These are phyloP conservation scores for Dermolepida albohirtum DNA, from an alignment of 2,888 invertebrate genomes.

Conservation along the genomic window DNA sequence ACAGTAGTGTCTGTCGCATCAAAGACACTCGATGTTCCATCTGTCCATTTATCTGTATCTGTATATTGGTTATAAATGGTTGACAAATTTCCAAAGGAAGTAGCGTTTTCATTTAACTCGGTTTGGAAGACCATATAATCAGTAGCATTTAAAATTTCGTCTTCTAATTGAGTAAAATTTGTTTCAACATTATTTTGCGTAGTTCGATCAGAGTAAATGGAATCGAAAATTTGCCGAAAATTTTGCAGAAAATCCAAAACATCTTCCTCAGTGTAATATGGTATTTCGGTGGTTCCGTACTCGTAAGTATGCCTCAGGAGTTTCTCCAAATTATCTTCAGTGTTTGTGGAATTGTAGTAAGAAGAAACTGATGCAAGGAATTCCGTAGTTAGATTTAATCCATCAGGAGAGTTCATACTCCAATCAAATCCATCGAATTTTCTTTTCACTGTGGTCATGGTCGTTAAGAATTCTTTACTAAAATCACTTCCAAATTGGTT, in stretches of 20 bases:
- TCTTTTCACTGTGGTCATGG: too few relatives aligned
- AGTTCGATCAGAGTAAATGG: neutral
- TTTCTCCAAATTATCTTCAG: too few relatives aligned
- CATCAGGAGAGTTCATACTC: neutral
- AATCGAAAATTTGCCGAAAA: neutral
- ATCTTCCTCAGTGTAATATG: neutral
- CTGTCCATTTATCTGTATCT: neutral
- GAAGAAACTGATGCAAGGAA: neutral
- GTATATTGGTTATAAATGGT: neutral
- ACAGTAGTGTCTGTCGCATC: neutral
- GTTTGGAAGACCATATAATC: neutral
- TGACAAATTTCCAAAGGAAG: neutral
- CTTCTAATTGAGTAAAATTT: too few relatives aligned
- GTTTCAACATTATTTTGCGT: neutral
- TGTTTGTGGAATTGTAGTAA: neutral
- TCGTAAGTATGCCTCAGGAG: too few relatives aligned
- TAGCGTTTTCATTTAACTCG: neutral
- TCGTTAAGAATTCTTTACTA: too few relatives aligned
- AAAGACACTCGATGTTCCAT: neutral
- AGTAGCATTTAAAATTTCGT: neutral
- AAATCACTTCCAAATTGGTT: too few relatives aligned
- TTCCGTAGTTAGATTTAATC: neutral
- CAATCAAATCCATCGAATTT: neutral
- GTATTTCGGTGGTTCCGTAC: too few relatives aligned
- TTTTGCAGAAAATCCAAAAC: constrained; percentile 9